phyloP scores from a whole-genome alignment of 1,140 invertebrate species.

The Papilio polytes region DNA sequence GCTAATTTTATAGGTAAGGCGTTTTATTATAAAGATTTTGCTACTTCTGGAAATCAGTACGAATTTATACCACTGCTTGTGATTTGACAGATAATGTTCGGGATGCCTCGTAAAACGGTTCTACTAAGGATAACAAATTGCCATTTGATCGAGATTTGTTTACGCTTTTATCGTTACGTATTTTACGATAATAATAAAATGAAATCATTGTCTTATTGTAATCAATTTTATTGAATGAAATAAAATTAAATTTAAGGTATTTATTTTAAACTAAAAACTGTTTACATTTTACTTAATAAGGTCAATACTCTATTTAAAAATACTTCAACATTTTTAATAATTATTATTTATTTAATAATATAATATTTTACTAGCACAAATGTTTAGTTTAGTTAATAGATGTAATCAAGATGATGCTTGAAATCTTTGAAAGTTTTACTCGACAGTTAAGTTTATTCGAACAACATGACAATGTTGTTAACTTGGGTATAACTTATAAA shows the following conservation, averaged over 20 bases:
- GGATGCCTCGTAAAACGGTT: conserved; percentile 33
- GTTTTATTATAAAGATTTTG: not conserved
- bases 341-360: not conserved
- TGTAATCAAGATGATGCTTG: not conserved
- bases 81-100: not conserved
- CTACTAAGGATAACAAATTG: conserved; percentile 37
- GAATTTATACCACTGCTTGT: not conserved
- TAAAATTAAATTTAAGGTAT: not conserved
- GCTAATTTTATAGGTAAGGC: not conserved
- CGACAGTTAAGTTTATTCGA: not conserved
- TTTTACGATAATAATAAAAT: conserved; percentile 39
- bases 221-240: conserved; percentile 6
- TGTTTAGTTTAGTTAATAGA: not conserved
- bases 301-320: too few relatives aligned
- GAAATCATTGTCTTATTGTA: not conserved
- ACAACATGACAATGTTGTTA: not conserved
- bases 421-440: not conserved
- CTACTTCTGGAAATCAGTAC: conserved; percentile 16
- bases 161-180: conserved; percentile 34
- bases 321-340: too few relatives aligned
- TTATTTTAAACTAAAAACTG: too few relatives aligned
- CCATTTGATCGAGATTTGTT: conserved; percentile 38
- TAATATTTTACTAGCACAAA: too few relatives aligned
- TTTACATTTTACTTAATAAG: too few relatives aligned
- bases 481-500: not conserved